Base-by-base conservation (phyloP, 1,140 invertebrate species). In the Drosophila guanche region DNA sequence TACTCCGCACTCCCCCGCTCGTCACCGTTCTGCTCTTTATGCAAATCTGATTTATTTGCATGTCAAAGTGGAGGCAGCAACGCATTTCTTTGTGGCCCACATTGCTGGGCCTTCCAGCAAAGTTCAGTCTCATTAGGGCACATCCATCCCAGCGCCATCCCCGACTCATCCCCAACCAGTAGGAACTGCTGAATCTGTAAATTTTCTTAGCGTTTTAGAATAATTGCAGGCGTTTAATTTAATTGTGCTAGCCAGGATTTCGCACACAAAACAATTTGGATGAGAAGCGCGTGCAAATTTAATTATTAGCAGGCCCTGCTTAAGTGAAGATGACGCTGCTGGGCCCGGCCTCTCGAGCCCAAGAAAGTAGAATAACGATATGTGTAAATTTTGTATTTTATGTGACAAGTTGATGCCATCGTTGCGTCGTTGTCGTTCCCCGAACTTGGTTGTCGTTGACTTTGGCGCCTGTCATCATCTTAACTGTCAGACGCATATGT, bases 1-100 rank as follows among this genome's bases (percentile, higher is more conserved):
- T 37, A 48, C 55, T 55, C 14, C 16, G 45, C 47, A 33, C 50
- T 29, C 66, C n/a, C 25, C 33, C 4, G 3, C 33, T 37, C 33
- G 3, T 4, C 33, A 1, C 33, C 33, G 10, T 37, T 33, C 23
- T 74, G 70, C 58, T 69, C 60, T 86, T 81, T 85, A 86, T 85
- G 81, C 79, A 86, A 90, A 90, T 86, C 79, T 89, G 85, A 90
- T 90, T 90, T 90, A 90, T 90, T 90, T 90, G 79, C 84, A 76
- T 90, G 89, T 89, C 89, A 90, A 90, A 90, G 72, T 77, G 67
- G 61, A 63, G 65, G 54, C 61, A 67, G 56, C 58, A 48, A 61
- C 62, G 52, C 27, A 52, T 56, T 42, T 76, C 65, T 65, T 75
- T 47, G 50, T 52, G 57, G 22, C 29, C 46, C 45, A 33, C 29